phyloP scores from a whole-genome alignment of 2,888 invertebrate species.

The Drymonia ruficornis region DNA sequence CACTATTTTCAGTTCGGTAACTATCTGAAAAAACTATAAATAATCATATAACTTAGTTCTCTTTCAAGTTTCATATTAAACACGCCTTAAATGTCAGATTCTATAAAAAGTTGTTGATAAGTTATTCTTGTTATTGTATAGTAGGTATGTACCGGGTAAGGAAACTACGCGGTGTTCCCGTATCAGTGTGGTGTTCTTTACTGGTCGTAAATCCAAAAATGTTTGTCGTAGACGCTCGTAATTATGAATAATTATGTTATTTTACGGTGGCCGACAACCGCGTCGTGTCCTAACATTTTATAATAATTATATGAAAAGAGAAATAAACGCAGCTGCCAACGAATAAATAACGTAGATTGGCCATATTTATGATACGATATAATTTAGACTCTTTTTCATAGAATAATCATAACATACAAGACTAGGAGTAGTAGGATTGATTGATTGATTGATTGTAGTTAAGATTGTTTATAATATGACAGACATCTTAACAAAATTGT shows the following conservation, averaged over 20 bases:
- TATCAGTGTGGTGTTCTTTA: slow-evolving; percentile 52
- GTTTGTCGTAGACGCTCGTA: slow-evolving; percentile 69
- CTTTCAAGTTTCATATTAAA: too few species aligned
- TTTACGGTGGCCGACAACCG: slow-evolving; percentile 65
- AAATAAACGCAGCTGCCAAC: slow-evolving; percentile 47
- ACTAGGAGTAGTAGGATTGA: too few species aligned
- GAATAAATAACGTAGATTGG: not conserved
- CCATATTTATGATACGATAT: not conserved
- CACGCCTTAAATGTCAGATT: too few species aligned
- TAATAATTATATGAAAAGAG: slow-evolving; percentile 29
- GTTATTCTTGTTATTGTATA: slow-evolving; percentile 16
- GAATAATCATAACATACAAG: not conserved
- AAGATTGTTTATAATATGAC: too few species aligned
- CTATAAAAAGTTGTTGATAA: too few species aligned
- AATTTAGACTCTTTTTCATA: not conserved
- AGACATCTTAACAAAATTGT: too few species aligned
- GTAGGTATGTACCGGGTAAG: slow-evolving; percentile 33
- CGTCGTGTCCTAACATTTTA: slow-evolving; percentile 57
- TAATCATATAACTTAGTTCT: too few species aligned
- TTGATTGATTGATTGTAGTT: too few species aligned
- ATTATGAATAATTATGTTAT: slow-evolving; percentile 75
- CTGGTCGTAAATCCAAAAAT: slow-evolving; percentile 66
- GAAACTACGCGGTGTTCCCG: slow-evolving; percentile 40
- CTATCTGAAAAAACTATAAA: too few species aligned
- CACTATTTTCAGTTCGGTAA: too few species aligned